Percentiles rank a stretch among this genome's conserved stretches.
Evolutionary conservation across 2,797 vertebrate species (phyloP).

Genomic region (Scolopax rusticola): DNA sequence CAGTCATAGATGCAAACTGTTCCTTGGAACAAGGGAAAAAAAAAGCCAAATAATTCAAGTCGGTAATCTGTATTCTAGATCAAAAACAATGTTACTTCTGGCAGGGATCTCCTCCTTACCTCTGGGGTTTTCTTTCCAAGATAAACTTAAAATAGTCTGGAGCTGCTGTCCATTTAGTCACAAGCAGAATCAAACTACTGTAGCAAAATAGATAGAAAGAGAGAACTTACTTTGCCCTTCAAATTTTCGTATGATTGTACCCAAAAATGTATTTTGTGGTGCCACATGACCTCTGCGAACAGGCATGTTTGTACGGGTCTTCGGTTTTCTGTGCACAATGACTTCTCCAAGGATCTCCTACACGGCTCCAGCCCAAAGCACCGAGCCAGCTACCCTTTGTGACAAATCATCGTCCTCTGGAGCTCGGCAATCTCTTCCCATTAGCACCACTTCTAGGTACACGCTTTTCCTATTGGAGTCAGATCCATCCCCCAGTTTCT

Average conservation of each 20-base stretch:
- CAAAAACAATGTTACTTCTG: constrained; percentile 42
- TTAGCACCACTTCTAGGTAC: constrained; percentile 77
- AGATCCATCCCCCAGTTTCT: constrained; percentile 73
- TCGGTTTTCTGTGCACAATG: constrained; percentile 75
- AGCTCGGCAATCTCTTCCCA: constrained; percentile 80
- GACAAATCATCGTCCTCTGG: constrained; percentile 81
- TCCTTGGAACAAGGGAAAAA: not conserved
- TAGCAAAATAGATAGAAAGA: constrained; percentile 73
- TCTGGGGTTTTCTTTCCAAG: constrained; percentile 39
- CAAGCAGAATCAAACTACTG: constrained; percentile 62
- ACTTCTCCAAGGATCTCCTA: constrained; percentile 81
- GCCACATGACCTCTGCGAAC: constrained; percentile 99
- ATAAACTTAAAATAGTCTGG: constrained; percentile 72
- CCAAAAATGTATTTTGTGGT: constrained; percentile 98
- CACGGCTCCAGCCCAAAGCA: constrained; percentile 83
- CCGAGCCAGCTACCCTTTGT: constrained; percentile 76
- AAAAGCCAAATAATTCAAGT: not conserved
- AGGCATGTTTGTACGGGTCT: constrained; percentile 89
- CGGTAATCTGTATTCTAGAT: constrained; percentile 60
- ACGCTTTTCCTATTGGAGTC: constrained; percentile 65
- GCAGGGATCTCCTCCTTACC: constrained; percentile 43
- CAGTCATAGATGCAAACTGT: constrained; percentile 36
- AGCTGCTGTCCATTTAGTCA: constrained; percentile 64
- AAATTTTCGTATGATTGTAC: constrained; percentile 99
- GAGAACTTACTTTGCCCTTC: constrained; percentile 97